These are phyloP conservation scores for Micromussa lordhowensis DNA, from an alignment of 92 coral and sea anemone species.

Conservation along the genomic window DNA sequence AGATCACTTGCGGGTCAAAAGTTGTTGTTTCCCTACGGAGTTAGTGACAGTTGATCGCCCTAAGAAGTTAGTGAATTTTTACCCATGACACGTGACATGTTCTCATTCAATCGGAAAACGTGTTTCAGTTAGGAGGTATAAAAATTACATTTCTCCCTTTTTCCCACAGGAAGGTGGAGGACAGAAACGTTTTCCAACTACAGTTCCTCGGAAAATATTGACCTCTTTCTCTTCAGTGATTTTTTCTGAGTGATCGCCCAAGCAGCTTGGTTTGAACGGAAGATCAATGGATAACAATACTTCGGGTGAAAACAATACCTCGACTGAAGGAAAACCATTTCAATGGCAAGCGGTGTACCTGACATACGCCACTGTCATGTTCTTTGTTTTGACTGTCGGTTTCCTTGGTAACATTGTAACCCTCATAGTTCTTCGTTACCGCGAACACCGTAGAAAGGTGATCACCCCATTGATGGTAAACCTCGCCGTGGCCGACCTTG, in stretches of 20 bases:
- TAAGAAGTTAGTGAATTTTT: too few species aligned
- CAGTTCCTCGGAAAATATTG: not conserved
- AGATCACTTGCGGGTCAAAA: too few species aligned
- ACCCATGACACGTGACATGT: too few species aligned
- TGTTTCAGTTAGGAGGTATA: too few species aligned
- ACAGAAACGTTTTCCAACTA: not conserved
- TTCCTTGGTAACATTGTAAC: slow-evolving; percentile 66
- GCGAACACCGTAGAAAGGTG: slow-evolving; percentile 60
- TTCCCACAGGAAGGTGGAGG: too few species aligned
- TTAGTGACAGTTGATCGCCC: too few species aligned
- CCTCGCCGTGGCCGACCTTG: slow-evolving; percentile 63
- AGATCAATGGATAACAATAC: slow-evolving; percentile 8
- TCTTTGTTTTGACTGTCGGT: slow-evolving; percentile 55
- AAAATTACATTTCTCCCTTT: too few species aligned
- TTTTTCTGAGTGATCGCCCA: not conserved
- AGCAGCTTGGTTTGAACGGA: not conserved
- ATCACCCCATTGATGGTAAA: slow-evolving; percentile 70
- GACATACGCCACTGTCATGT: slow-evolving; percentile 61
- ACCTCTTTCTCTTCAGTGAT: too few species aligned
- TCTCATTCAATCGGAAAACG: too few species aligned
- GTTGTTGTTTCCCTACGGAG: too few species aligned
- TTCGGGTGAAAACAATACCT: not conserved
- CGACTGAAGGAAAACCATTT: not conserved
- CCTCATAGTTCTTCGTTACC: slow-evolving; percentile 46
- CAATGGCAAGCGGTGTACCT: slow-evolving; percentile 21